These are phyloP conservation scores for Himantopus leucocephalus DNA, from an alignment of 2,113 vertebrate genomes.

Conservation along the genomic window DNA sequence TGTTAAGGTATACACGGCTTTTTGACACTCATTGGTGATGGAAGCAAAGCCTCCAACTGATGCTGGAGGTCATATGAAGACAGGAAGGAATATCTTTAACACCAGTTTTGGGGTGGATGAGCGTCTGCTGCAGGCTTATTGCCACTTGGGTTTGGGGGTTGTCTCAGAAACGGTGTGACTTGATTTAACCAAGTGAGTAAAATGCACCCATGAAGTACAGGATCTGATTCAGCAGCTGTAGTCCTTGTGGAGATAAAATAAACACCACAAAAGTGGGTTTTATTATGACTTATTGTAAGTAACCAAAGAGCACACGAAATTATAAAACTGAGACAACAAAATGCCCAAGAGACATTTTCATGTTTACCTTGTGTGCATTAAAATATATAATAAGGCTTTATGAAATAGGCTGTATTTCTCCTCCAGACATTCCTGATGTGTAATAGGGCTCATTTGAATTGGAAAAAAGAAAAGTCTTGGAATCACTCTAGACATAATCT, in stretches of 20 bases:
- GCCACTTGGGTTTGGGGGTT: neutral
- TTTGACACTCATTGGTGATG: neutral
- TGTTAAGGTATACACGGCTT: neutral
- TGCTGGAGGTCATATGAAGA: neutral
- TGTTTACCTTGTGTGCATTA: neutral
- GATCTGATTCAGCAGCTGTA: neutral
- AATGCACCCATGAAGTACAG: neutral
- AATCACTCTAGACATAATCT: constrained; percentile 41
- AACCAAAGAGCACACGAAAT: neutral
- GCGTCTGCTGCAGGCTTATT: neutral
- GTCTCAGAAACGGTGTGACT: neutral
- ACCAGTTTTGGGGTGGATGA: neutral
- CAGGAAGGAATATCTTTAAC: neutral
- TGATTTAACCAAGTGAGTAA: neutral
- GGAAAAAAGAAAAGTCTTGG: constrained; percentile 37
- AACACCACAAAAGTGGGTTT: neutral
- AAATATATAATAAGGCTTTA: constrained; percentile 21
- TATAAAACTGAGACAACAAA: neutral
- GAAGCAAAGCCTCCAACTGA: neutral
- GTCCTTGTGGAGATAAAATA: neutral
- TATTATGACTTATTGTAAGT: neutral
- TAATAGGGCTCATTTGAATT: constrained; percentile 52
- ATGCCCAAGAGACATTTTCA: neutral
- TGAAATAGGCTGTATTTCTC: neutral
- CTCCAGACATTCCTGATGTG: neutral